Evolutionary conservation across 2,888 invertebrate genomes (phyloP), one percentile per base, ranked within the genome.

Genomic region (Drosophila dives): DNA sequence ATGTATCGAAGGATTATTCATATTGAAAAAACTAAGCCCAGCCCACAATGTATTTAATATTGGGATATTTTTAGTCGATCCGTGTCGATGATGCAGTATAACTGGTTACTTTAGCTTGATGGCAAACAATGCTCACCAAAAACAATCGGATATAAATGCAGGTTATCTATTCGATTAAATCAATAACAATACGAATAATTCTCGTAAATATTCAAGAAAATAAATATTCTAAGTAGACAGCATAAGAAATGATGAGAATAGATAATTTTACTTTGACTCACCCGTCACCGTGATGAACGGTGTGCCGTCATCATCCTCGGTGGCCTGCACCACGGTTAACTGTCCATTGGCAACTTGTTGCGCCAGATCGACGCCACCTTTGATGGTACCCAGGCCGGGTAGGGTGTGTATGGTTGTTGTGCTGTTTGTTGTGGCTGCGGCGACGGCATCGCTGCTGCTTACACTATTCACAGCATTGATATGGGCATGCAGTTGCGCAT

Each of bases 211-310:
- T n/a, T n/a, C n/a, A n/a, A n/a, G n/a, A n/a, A n/a, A n/a, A n/a
- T n/a, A n/a, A n/a, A 3, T 12, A 20, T 45, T 20, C 3, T 7
- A 40, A 40, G 17, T n/a, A n/a, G n/a, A 40, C 3, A 38, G 38
- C 17, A 38, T 8, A 17, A 38, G 12, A 45, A 3, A 7, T 20
- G 20, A 45, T 45, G 23, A 7, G 7, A 45, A 23, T 15, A 15
- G 23, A 23, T 23, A 8, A 20, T 34, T 55, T 26, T 20, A 36
- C 4, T 34, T 23, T 1, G 4, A 81, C 86, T 89, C 77, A 93
- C 93, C 93, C 50, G 93, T 93, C 23, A 93, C 93, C 0, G 93
- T 93, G 3, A 93, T 93, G 56, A 89, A 93, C 2, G 92, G 92
- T 36, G 90, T 86, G 34, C 86, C 89, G 20, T 91, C 91, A 49